Base-by-base conservation (phyloP, 2,888 invertebrate species). In the Caenorhabditis sinica region DNA sequence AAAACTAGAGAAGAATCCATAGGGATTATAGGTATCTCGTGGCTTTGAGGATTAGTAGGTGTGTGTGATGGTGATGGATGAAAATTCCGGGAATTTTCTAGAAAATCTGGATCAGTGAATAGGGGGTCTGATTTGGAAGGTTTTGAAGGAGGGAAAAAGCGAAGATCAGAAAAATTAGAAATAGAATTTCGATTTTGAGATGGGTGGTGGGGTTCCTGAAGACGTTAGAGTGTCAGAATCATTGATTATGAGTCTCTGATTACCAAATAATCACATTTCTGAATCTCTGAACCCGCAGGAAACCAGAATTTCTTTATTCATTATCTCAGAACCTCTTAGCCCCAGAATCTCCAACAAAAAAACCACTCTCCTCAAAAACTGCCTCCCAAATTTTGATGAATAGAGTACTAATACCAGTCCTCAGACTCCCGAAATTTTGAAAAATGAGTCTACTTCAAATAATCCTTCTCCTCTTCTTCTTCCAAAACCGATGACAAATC, bases 401-500 rank as follows among this genome's bases (percentile, higher is more conserved):
- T 66, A 66, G 65, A 28, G 65, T 66, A 49, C 65, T 66, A 66
- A 66, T 66, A 28, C 28, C 20, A 25, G n/a, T 0, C 11, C 11
- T 2, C 17, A 40, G 13, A 40, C 40, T 11, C 9, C 8, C 8
- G 13, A 40, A 40, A 11, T 40, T 40, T 40, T 40, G 40, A 40
- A 40, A 40, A 40, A 40, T 40, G 40, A 40, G 33, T 33, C 33
- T 33, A n/a, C 40, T 40, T 13, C 8, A 40, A 11, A 40, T 2
- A 11, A 5, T 13, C 13, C 11, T 11, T 13, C 11, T 2, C 40
- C 11, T 11, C 13, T 2, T 11, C 40, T 2, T 2, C 40, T 2
- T 11, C 2, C 20, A 45, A 45, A 66, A 49, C 65, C 30, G 49
- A 45, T 66, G 65, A 66, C 65, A 66, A 66, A 45, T 36, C n/a